phyloP scores from a whole-genome alignment of 2,888 invertebrate species.

The Ceratothoa steindachneri region DNA sequence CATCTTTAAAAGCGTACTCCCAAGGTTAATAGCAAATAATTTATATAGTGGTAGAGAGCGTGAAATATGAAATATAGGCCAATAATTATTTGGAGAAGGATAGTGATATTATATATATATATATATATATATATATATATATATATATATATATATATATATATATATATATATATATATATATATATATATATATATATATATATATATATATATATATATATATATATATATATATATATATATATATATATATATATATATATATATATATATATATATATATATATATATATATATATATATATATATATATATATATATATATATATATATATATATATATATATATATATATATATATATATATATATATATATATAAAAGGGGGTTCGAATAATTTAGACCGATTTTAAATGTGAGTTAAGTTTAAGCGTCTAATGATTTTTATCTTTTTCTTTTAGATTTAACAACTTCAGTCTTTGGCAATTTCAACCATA shows the following conservation, averaged over 20 bases:
- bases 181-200: conserved; percentile 3
- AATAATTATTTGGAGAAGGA: too few species aligned
- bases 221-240: conserved; percentile 17
- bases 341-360: conserved; percentile 10
- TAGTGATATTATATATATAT: background rate
- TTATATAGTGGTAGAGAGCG: background rate
- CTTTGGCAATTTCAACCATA: too few species aligned
- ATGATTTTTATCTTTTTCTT: too few species aligned
- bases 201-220: conserved; percentile 14
- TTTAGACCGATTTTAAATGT: too few species aligned
- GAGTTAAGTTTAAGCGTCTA: too few species aligned
- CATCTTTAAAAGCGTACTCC: background rate
- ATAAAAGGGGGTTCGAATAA: background rate
- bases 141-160: conserved; percentile 8
- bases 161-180: conserved; percentile 9
- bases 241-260: conserved; percentile 7
- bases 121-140: conserved; percentile 10
- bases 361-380: conserved; percentile 2
- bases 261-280: conserved; percentile 6
- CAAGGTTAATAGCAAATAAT: background rate
- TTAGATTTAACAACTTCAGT: too few species aligned
- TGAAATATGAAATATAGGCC: background rate
- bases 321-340: background rate
- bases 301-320: conserved; percentile 5
- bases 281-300: background rate